Percentiles rank a stretch among this genome's conserved stretches.
These are phyloP conservation scores for Lepus timidus DNA, from an alignment of 2,113 vertebrate genomes.

Conservation along the genomic window DNA sequence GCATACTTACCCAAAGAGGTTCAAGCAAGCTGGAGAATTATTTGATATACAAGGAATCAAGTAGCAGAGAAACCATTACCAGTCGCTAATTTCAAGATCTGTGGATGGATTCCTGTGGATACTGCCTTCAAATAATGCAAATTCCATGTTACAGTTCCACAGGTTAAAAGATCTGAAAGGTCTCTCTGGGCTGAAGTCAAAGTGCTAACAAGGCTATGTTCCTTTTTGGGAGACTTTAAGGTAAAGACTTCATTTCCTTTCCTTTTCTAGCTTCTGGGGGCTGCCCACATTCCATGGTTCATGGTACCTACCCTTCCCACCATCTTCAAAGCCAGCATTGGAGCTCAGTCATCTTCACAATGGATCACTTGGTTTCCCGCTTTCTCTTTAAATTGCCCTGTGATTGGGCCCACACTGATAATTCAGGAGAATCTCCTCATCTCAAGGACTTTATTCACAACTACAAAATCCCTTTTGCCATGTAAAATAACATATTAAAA, in stretches of 20 bases:
- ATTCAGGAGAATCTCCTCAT: background rate
- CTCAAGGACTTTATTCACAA: background rate
- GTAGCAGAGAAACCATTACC: background rate
- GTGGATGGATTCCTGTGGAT: too few species aligned
- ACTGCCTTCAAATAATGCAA: too few species aligned
- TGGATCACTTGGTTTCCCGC: background rate
- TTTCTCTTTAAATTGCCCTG: background rate
- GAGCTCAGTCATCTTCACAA: background rate
- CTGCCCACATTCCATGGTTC: background rate
- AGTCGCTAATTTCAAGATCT: background rate
- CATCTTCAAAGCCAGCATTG: background rate
- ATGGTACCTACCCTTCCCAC: background rate
- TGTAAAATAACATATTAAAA: background rate
- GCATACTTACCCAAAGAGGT: background rate
- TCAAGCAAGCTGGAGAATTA: background rate
- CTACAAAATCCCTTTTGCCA: constrained; percentile 4
- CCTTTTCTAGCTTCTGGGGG: too few species aligned
- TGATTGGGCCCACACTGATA: background rate
- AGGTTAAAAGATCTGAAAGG: too few species aligned
- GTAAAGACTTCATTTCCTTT: too few species aligned
- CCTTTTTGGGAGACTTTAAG: too few species aligned
- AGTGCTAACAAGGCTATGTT: too few species aligned
- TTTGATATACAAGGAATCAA: background rate
- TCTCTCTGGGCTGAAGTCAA: too few species aligned
- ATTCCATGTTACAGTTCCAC: too few species aligned